These are phyloP conservation scores for Calyptommatus sinebrachiatus DNA, from an alignment of 2,113 vertebrate species.

Conservation along the genomic window DNA sequence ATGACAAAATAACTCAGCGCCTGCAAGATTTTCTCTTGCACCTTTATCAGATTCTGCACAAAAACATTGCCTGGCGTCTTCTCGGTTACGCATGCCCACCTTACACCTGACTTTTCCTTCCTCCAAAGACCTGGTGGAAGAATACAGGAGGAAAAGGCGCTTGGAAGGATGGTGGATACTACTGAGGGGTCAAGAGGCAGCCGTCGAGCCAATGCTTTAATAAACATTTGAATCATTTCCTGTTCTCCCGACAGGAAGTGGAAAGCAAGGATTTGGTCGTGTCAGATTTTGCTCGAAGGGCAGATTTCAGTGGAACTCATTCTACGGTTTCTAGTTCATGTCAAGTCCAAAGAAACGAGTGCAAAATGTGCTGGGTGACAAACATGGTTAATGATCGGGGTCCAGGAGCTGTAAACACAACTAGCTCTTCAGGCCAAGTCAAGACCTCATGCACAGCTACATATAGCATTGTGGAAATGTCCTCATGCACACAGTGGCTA, in stretches of 20 bases:
- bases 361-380: background rate
- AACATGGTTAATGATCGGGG: background rate
- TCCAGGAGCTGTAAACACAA: background rate
- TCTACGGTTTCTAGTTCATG: background rate
- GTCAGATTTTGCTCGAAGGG: background rate
- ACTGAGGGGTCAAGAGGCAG: background rate
- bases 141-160: background rate
- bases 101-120: background rate
- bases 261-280: background rate
- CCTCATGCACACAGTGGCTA: background rate
- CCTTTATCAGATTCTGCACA: no score
- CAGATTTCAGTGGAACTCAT: background rate
- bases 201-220: background rate
- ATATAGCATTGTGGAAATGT: background rate
- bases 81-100: no score
- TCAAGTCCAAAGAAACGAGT: background rate
- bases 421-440: background rate
- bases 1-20: background rate
- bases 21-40: background rate
- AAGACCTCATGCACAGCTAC: background rate
- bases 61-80: no score
- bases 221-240: no score
- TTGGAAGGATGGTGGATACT: no score
- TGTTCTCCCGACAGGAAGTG: background rate
- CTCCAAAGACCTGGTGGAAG: background rate